These are phyloP conservation scores for Mormyrus iriodes DNA, from an alignment of 2,113 vertebrate species.

Conservation along the genomic window DNA sequence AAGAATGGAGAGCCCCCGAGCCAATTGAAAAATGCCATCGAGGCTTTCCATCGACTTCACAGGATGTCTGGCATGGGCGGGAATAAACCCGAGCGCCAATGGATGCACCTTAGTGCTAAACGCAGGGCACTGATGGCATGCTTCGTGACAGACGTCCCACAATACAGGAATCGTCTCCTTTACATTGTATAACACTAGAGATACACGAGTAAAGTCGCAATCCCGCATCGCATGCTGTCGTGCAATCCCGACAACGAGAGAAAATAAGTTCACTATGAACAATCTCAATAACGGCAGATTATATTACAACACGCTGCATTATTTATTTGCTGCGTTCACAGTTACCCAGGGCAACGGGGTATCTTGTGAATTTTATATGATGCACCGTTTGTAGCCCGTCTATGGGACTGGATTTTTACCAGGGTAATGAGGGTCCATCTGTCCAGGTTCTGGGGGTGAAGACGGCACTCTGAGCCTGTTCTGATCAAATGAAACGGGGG, in stretches of 20 bases:
- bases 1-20: no score
- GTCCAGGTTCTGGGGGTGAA: neutral
- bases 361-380: neutral
- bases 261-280: conserved; percentile 10
- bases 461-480: neutral
- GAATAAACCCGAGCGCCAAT: neutral
- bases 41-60: neutral
- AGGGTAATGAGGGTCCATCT: neutral
- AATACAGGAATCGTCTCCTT: neutral
- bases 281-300: neutral
- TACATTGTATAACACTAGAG: neutral
- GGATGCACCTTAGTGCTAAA: neutral
- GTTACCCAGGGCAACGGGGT: neutral
- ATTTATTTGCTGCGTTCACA: conserved; percentile 2
- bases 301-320: conserved; percentile 9
- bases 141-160: neutral
- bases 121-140: no score
- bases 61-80: neutral
- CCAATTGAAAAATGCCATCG: no score
- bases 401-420: neutral
- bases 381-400: neutral
- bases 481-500: neutral
- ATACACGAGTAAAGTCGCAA: neutral
- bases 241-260: neutral
- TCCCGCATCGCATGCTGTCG: neutral